Conservation (phyloP, 2,888 invertebrate genomes). For the Sphaeridia pumilis region DNA sequence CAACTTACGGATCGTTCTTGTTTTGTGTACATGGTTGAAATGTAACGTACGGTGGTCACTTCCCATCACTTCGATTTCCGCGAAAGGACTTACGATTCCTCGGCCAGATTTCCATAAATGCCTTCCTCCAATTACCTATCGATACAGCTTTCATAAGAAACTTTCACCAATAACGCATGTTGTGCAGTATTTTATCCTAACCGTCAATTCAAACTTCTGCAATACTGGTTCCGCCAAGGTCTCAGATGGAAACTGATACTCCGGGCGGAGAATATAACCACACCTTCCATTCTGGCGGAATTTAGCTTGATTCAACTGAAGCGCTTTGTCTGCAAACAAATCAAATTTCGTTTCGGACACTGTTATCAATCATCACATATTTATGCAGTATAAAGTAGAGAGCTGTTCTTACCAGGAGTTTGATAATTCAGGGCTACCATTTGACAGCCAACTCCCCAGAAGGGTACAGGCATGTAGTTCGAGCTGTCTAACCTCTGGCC, state of each 20-base stretch:
- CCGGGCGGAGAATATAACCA: conserved; percentile 84
- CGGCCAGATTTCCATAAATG: conserved; percentile 69
- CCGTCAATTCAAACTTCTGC: conserved; percentile 3
- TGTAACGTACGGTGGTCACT: conserved; percentile 58
- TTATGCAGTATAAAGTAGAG: no score
- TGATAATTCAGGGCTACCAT: conserved; percentile 98
- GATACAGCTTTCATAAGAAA: no score
- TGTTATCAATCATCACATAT: no score
- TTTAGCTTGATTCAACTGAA: conserved; percentile 90
- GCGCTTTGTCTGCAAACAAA: conserved; percentile 79
- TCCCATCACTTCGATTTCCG: conserved; percentile 81
- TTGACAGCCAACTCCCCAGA: conserved; percentile 94
- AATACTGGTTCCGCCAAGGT: conserved; percentile 5
- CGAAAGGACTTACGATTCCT: conserved; percentile 77
- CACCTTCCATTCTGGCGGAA: conserved; percentile 86
- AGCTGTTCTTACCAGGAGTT: conserved; percentile 57
- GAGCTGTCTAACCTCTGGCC: conserved; percentile 89
- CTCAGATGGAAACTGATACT: conserved; percentile 58
- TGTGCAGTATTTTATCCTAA: no score
- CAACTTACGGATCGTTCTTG: conserved; percentile 66
- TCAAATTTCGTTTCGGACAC: no score
- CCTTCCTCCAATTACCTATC: conserved; percentile 69
- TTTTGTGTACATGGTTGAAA: conserved; percentile 65
- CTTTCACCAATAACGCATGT: no score
- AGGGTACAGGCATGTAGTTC: conserved; percentile 86